phyloP scores from a whole-genome alignment of 2,888 invertebrate genomes.

The Oeneis ivallda region DNA sequence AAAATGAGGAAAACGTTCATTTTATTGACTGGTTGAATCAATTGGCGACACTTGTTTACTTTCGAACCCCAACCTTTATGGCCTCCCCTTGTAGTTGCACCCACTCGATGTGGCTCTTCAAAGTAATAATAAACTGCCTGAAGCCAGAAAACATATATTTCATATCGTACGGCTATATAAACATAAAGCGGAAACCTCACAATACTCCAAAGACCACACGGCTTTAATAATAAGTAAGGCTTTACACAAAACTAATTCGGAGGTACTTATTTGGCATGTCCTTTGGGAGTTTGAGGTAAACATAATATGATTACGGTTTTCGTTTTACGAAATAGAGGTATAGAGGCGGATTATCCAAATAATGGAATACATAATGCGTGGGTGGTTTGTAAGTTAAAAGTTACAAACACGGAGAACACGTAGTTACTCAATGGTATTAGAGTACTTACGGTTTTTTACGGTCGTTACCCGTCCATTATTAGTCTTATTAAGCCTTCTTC shows the following conservation, averaged over 20 bases:
- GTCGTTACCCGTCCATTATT: neutral
- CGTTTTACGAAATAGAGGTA: slow-evolving; percentile 25
- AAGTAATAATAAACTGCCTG: slow-evolving; percentile 81
- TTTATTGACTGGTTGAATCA: slow-evolving; percentile 68
- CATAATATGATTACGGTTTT: slow-evolving; percentile 29
- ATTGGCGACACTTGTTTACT: slow-evolving; percentile 73
- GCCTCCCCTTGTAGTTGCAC: slow-evolving; percentile 60
- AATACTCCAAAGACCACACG: slow-evolving; percentile 73
- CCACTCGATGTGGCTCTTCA: slow-evolving; percentile 63
- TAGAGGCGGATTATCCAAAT: slow-evolving; percentile 17
- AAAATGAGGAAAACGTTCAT: slow-evolving; percentile 61
- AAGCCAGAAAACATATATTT: slow-evolving; percentile 80
- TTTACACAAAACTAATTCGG: slow-evolving; percentile 75
- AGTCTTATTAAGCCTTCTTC: neutral
- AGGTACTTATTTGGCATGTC: slow-evolving; percentile 64
- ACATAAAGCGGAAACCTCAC: slow-evolving; percentile 62
- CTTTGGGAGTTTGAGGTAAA: slow-evolving; percentile 55
- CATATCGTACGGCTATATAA: slow-evolving; percentile 71
- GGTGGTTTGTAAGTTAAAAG: neutral
- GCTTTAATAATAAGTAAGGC: slow-evolving; percentile 76
- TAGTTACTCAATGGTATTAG: neutral
- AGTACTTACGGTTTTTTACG: neutral
- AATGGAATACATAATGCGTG: slow-evolving; percentile 9
- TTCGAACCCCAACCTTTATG: slow-evolving; percentile 60
- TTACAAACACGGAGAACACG: neutral